These are phyloP conservation scores for Olivierus martensii DNA, from an alignment of 1,140 invertebrate species.

Conservation along the genomic window DNA sequence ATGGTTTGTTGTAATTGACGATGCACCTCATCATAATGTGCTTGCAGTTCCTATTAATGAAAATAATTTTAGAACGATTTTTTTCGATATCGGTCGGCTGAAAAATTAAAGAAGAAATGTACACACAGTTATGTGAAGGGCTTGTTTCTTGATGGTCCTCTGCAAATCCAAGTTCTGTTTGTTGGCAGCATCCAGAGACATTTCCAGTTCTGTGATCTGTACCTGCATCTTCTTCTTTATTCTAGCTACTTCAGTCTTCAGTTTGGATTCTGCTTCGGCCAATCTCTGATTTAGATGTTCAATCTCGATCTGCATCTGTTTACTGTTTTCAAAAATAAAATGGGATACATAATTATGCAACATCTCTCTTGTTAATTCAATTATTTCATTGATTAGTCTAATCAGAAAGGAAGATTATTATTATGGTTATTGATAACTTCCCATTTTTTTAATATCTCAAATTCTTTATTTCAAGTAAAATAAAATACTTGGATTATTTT, in stretches of 20 bases:
- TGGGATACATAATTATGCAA: no score
- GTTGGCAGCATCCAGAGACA: slow-evolving; percentile 88
- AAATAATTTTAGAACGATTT: no score
- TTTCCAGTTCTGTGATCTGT: slow-evolving; percentile 90
- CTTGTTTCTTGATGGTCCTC: slow-evolving; percentile 95
- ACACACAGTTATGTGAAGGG: slow-evolving; percentile 52
- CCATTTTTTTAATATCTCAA: no score
- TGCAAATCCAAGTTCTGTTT: slow-evolving; percentile 94
- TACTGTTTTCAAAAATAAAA: slow-evolving; percentile 47
- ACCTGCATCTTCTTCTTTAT: slow-evolving; percentile 98
- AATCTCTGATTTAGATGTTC: slow-evolving; percentile 88
- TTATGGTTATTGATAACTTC: no score
- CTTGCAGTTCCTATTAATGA: slow-evolving; percentile 57
- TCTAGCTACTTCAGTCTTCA: slow-evolving; percentile 88
- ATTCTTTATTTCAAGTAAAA: no score
- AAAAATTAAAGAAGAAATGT: no score
- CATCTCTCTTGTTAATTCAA: no score
- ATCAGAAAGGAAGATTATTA: no score
- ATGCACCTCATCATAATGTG: slow-evolving; percentile 87
- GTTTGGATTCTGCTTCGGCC: slow-evolving; percentile 83
- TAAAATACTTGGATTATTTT: no score
- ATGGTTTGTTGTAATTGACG: slow-evolving; percentile 86
- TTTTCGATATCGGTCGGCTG: neutral
- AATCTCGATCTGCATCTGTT: slow-evolving; percentile 94
- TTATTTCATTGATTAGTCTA: no score